Base-by-base conservation (phyloP, 2,113 vertebrate genomes). In the Catagonus wagneri region DNA sequence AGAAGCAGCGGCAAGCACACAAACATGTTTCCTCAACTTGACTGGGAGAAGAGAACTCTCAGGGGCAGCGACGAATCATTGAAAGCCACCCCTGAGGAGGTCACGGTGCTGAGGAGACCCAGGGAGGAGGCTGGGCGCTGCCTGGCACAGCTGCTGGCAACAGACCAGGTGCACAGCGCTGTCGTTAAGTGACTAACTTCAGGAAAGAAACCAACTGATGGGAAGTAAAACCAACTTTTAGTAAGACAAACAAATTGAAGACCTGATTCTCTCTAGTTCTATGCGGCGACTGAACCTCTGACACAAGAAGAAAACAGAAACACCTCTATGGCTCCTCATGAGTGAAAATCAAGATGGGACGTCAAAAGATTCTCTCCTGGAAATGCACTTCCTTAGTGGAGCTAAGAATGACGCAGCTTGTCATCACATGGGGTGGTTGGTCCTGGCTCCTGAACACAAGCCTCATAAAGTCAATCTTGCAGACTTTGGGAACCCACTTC, bases 261-360 rank as follows among this genome's bases (percentile, higher is more conserved):
- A 94, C 1, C 66, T 72, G 27, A 29, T 32, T 91, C 44, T 83
- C 54, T 52, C 13, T 7, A 39, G 16, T 19, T 83, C 29, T 74
- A 69, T 25, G 79, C 1, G 65, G 86, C 25, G 50, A 61, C 0
- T 44, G n/a, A 92, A 90, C 68, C 90, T 65, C 25, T 68, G 50
- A 81, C 66, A 68, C 16, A n/a, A 66, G 83, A 88, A 65, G 20
- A 75, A 84, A 89, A 39, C 58, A 85, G 39, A 89, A 85, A 83
- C 34, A 9, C 12, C 60, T 6, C 20, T 65, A 58, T 29, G 25
- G 44, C 23, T 61, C 44, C 71, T 27, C 2, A 12, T 34, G 32
- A 95, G 83, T 17, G 23, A 68, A 20, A 65, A 19, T 56, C 16
- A 78, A 74, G 72, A 19, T 1, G 32, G 63, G 25, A 81, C 78